These are phyloP conservation scores for Silurus lanzhouensis DNA, from an alignment of 2,797 vertebrate species.

Conservation along the genomic window DNA sequence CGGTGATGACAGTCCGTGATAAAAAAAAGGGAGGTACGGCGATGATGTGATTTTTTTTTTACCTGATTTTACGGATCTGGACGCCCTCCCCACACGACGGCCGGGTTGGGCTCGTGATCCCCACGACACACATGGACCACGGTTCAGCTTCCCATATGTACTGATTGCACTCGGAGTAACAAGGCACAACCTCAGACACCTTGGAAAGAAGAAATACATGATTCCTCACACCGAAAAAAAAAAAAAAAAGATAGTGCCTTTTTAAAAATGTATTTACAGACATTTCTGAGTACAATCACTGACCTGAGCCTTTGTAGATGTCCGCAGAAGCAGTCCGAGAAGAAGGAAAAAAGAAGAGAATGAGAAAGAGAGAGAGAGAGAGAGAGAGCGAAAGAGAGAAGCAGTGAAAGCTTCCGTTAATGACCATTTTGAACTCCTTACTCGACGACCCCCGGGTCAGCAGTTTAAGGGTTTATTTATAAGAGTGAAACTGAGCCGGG, in stretches of 20 bases:
- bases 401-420: slow-evolving; percentile 72
- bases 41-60: slow-evolving; percentile 37
- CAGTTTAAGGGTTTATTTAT: slow-evolving; percentile 43
- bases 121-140: slow-evolving; percentile 80
- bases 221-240: neutral
- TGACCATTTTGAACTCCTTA: slow-evolving; percentile 46
- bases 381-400: neutral
- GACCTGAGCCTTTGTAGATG: slow-evolving; percentile 87
- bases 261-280: too few relatives aligned
- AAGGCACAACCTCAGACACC: slow-evolving; percentile 84
- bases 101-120: neutral
- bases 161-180: slow-evolving; percentile 81
- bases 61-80: slow-evolving; percentile 80
- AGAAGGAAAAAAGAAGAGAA: neutral
- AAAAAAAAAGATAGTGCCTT: neutral
- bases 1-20: neutral
- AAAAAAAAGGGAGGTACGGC: neutral
- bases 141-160: slow-evolving; percentile 78
- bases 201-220: slow-evolving; percentile 55
- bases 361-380: neutral
- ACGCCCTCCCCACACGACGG: slow-evolving; percentile 79
- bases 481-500: slow-evolving; percentile 43
- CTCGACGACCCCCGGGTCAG: neutral
- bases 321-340: slow-evolving; percentile 80
- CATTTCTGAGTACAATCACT: slow-evolving; percentile 61